These are phyloP conservation scores for Neoseiulus cucumeris DNA, from an alignment of 1,140 invertebrate species.

Conservation along the genomic window DNA sequence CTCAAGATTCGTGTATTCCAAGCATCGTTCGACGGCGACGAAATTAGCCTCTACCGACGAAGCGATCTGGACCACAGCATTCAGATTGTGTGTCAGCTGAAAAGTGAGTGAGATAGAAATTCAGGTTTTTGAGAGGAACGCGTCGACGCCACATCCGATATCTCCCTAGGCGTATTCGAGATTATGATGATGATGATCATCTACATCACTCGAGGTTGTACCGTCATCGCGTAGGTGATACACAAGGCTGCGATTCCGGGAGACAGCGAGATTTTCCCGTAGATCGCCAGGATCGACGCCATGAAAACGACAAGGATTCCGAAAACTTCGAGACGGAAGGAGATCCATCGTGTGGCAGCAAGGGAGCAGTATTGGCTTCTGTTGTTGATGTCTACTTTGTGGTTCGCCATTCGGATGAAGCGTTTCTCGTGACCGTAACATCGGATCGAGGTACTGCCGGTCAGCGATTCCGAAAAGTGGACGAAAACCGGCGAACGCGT, in stretches of 20 bases:
- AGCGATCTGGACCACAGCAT: constrained; percentile 88
- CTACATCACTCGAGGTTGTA: too few relatives aligned
- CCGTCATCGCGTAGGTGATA: too few relatives aligned
- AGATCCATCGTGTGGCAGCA: too few relatives aligned
- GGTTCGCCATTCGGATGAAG: constrained; percentile 21
- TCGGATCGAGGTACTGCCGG: constrained; percentile 34
- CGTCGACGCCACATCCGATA: too few relatives aligned
- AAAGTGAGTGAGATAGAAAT: too few relatives aligned
- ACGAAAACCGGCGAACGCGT: constrained; percentile 92
- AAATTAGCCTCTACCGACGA: constrained; percentile 94
- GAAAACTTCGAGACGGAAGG: too few relatives aligned
- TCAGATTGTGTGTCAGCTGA: constrained; percentile 60
- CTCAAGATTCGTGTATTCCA: constrained; percentile 73
- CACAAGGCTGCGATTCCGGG: constrained; percentile 71
- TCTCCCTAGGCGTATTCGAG: too few relatives aligned
- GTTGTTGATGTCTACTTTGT: too few relatives aligned
- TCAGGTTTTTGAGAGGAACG: too few relatives aligned
- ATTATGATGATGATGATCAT: too few relatives aligned
- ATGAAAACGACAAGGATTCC: constrained; percentile 55
- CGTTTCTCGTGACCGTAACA: constrained; percentile 29
- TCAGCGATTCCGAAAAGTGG: constrained; percentile 84
- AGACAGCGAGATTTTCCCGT: constrained; percentile 42
- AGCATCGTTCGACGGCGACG: constrained; percentile 88
- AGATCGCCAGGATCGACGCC: constrained; percentile 63
- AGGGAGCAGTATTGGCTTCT: too few relatives aligned